Conservation (phyloP, 2,888 invertebrate species). For the Latrodectus elegans region DNA sequence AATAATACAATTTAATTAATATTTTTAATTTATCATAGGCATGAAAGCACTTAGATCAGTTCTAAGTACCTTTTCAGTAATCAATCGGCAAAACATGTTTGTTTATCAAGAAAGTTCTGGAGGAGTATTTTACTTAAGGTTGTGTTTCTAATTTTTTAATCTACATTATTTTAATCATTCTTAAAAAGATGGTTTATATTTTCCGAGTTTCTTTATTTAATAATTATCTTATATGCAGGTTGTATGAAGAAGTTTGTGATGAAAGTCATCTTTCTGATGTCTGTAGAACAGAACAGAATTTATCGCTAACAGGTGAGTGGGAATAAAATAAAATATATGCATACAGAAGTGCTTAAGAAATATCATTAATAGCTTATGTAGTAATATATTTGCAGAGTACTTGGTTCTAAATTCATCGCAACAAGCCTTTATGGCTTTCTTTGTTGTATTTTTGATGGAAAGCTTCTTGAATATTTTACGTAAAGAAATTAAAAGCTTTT, state of each 20-base stretch:
- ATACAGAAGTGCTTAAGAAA: too few relatives aligned
- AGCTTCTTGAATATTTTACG: too few relatives aligned
- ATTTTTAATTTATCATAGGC: slow-evolving; percentile 71
- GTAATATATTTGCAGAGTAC: too few relatives aligned
- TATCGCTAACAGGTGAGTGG: not conserved
- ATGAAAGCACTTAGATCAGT: slow-evolving; percentile 80
- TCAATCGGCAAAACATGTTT: slow-evolving; percentile 85
- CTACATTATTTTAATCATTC: too few relatives aligned
- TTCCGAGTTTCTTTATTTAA: not conserved
- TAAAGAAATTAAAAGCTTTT: too few relatives aligned
- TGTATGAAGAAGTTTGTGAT: slow-evolving; percentile 60
- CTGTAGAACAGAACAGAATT: not conserved
- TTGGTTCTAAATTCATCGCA: too few relatives aligned
- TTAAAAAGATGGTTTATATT: too few relatives aligned
- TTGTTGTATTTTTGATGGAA: too few relatives aligned
- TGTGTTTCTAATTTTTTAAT: not conserved
- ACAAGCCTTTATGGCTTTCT: too few relatives aligned
- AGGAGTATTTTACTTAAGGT: slow-evolving; percentile 80
- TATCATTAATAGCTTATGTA: too few relatives aligned
- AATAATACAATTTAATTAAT: not conserved
- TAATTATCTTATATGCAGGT: slow-evolving; percentile 15
- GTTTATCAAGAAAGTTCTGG: slow-evolving; percentile 82
- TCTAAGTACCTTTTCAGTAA: slow-evolving; percentile 82
- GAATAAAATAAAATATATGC: not conserved
- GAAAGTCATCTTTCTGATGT: slow-evolving; percentile 29